These are phyloP conservation scores for Dipodomys spectabilis DNA, from an alignment of 2,113 vertebrate genomes.

Conservation along the genomic window DNA sequence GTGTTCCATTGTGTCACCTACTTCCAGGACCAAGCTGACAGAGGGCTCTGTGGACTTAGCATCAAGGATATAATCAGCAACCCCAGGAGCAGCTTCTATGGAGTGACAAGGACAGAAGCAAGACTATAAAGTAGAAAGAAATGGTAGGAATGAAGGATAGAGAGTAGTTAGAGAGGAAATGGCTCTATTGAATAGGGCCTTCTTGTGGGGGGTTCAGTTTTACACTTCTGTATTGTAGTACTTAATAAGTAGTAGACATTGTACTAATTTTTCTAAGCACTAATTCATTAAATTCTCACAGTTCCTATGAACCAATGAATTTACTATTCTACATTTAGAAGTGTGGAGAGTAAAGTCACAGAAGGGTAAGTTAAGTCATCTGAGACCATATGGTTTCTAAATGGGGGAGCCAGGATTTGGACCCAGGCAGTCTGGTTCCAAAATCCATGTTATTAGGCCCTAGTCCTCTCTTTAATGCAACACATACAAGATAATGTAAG, in stretches of 20 bases:
- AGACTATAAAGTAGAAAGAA: not conserved
- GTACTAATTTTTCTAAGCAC: not conserved
- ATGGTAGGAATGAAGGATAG: not conserved
- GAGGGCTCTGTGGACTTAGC: not conserved
- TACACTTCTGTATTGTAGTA: not conserved
- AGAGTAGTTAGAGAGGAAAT: not conserved
- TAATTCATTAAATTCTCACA: not conserved
- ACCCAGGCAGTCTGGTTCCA: not conserved
- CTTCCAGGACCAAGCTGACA: not conserved
- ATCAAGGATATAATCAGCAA: not conserved
- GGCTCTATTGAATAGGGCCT: not conserved
- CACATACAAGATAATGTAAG: not conserved
- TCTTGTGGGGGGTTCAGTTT: not conserved
- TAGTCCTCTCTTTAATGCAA: not conserved
- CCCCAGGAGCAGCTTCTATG: not conserved
- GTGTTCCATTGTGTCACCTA: not conserved
- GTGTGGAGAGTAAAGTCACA: not conserved
- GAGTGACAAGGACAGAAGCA: not conserved
- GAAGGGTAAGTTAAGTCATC: not conserved
- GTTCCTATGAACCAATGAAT: not conserved
- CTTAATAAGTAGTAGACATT: not conserved
- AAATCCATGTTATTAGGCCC: not conserved
- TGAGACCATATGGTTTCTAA: not conserved
- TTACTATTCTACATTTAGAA: not conserved
- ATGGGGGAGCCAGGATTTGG: not conserved